Evolutionary conservation across 1,140 invertebrate genomes (phyloP).

Genomic region (Acromyrmex charruanus): DNA sequence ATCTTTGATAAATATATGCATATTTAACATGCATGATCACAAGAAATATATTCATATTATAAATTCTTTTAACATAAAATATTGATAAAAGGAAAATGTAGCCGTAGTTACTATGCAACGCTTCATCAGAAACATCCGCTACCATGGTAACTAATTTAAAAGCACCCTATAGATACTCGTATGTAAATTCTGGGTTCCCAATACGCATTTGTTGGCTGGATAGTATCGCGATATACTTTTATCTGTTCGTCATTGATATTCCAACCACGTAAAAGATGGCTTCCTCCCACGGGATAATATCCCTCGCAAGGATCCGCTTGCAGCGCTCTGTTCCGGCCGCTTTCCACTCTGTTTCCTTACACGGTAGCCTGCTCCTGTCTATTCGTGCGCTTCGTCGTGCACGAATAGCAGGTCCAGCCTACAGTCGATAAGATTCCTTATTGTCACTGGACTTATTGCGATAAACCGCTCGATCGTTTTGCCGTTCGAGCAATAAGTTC

Average conservation of each 20-base stretch:
- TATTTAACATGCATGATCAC: background rate
- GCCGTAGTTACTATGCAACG: background rate
- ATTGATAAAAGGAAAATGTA: background rate
- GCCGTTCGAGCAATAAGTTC: conserved; percentile 3
- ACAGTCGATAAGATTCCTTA: conserved; percentile 79
- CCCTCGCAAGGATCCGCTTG: conserved; percentile 74
- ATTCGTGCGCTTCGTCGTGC: conserved; percentile 43
- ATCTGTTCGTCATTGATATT: conserved; percentile 83
- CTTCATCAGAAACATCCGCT: conserved; percentile 8
- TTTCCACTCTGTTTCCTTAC: conserved; percentile 33
- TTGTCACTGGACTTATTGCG: conserved; percentile 73
- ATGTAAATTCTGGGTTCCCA: conserved; percentile 52
- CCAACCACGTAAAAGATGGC: conserved; percentile 85
- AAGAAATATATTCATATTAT: background rate
- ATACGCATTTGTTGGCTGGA: conserved; percentile 58
- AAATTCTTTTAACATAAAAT: conserved; percentile 16
- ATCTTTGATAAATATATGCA: background rate
- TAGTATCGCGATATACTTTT: conserved; percentile 77
- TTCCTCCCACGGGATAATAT: conserved; percentile 83
- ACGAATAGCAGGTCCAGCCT: conserved; percentile 59
- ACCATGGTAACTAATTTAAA: conserved; percentile 40
- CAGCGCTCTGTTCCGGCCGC: conserved; percentile 38
- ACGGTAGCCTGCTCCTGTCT: conserved; percentile 13
- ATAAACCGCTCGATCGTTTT: conserved; percentile 10
- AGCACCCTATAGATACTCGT: conserved; percentile 1